A percentile compares a stretch with the other conserved stretches of the same genome.
These are phyloP conservation scores for Lophochroa leadbeateri DNA, from an alignment of 2,113 vertebrate genomes.

Conservation along the genomic window DNA sequence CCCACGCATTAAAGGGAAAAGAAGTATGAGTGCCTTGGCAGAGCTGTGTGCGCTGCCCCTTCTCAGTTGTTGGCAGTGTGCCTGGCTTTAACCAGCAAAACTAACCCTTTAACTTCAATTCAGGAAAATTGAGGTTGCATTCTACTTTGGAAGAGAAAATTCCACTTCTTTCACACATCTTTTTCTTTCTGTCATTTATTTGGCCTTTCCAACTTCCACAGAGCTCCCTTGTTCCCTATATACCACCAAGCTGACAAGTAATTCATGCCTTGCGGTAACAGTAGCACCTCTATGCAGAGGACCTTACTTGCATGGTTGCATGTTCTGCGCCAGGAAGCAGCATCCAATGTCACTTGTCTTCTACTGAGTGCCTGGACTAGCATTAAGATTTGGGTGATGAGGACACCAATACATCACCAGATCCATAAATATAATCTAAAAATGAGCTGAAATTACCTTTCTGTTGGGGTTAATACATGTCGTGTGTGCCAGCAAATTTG, in stretches of 20 bases:
- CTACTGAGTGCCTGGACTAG: neutral
- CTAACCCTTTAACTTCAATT: neutral
- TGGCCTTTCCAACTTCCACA: neutral
- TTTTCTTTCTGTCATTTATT: neutral
- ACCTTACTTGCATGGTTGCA: fast-evolving
- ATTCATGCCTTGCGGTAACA: neutral
- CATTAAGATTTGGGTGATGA: neutral
- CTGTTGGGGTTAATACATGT: neutral
- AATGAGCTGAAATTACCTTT: neutral
- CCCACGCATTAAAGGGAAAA: neutral
- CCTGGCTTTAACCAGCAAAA: neutral
- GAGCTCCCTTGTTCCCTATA: neutral
- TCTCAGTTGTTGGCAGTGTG: neutral
- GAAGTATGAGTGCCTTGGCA: neutral
- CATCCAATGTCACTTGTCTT: neutral
- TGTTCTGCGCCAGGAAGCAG: neutral
- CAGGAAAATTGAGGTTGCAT: neutral
- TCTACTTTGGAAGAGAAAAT: neutral
- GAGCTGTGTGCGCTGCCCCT: neutral
- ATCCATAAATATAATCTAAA: neutral
- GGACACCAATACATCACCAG: neutral
- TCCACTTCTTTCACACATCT: neutral
- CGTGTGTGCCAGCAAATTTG: neutral
- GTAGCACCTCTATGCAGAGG: neutral
- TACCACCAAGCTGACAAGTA: neutral